These are phyloP conservation scores for Coelinius sp. DNA, from an alignment of 2,888 invertebrate species.

Conservation along the genomic window DNA sequence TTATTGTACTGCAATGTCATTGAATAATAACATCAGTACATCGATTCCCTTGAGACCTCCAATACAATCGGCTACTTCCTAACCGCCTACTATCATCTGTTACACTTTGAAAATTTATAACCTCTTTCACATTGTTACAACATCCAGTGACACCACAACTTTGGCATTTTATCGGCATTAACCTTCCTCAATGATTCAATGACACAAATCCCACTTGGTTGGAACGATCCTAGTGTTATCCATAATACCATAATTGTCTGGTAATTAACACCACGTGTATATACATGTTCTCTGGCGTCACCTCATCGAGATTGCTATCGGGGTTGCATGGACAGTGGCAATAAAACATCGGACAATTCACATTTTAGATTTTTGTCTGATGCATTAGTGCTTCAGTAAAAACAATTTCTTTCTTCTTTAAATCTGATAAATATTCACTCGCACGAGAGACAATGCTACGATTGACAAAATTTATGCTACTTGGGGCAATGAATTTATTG, in stretches of 20 bases:
- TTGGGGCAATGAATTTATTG: conserved; percentile 19
- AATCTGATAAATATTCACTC: conserved; percentile 8
- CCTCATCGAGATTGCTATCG: conserved; percentile 16
- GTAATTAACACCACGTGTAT: conserved; percentile 18
- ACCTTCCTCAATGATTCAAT: conserved; percentile 7
- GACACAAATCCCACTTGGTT: conserved; percentile 14
- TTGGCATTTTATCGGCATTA: conserved; percentile 18
- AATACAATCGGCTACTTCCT: background rate
- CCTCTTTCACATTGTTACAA: background rate
- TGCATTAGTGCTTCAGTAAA: conserved; percentile 23
- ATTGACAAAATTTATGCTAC: conserved; percentile 4
- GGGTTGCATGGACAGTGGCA: background rate
- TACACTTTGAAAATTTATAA: background rate
- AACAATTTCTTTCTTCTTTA: conserved; percentile 29
- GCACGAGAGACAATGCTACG: background rate
- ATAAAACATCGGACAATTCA: conserved; percentile 10
- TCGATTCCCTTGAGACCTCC: background rate
- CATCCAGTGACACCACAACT: conserved; percentile 4
- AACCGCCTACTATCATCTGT: background rate
- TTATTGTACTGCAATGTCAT: conserved; percentile 22
- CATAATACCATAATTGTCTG: conserved; percentile 26
- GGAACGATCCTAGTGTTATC: background rate
- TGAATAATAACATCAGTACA: conserved; percentile 8
- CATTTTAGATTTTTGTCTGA: conserved; percentile 18
- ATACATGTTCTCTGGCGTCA: background rate